A percentile compares a stretch with the other conserved stretches of the same genome.
Evolutionary conservation across 2,797 vertebrate species (phyloP).

Genomic region (Cottoperca gobio): DNA sequence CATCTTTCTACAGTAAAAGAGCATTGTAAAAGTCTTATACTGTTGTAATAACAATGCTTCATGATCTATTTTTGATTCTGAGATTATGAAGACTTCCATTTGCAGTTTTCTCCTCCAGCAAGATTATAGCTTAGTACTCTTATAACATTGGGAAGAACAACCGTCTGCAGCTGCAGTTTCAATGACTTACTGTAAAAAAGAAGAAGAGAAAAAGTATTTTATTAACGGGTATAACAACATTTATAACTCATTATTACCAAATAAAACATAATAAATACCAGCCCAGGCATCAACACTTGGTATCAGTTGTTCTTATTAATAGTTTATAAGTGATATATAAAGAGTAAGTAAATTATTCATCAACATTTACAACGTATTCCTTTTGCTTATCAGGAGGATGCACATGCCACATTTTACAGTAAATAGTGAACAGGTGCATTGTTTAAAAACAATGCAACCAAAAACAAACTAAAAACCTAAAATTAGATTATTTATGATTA

Average conservation of each 20-base stretch:
- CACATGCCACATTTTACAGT: not conserved
- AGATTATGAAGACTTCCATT: not conserved
- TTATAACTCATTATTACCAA: not conserved
- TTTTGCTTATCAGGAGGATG: not conserved
- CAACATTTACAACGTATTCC: not conserved
- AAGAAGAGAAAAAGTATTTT: not conserved
- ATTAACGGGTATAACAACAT: not conserved
- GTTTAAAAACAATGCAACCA: not conserved
- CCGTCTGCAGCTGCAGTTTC: not conserved
- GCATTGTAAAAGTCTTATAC: not conserved
- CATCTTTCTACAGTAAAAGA: not conserved
- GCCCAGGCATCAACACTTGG: not conserved
- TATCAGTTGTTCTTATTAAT: not conserved
- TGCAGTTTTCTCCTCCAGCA: not conserved
- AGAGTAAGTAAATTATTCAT: not conserved
- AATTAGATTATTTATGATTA: not conserved
- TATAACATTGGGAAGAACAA: not conserved
- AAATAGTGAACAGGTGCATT: constrained; percentile 37
- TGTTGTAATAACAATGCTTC: not conserved
- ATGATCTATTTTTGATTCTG: not conserved
- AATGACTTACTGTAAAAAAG: no score
- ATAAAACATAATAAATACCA: not conserved
- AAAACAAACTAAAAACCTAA: not conserved
- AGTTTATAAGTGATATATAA: not conserved
- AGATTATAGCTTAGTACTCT: not conserved